Evolutionary conservation across 2,113 vertebrate species (phyloP), one percentile per base, ranked within the genome.

Genomic region (Oostethus manadensis): DNA sequence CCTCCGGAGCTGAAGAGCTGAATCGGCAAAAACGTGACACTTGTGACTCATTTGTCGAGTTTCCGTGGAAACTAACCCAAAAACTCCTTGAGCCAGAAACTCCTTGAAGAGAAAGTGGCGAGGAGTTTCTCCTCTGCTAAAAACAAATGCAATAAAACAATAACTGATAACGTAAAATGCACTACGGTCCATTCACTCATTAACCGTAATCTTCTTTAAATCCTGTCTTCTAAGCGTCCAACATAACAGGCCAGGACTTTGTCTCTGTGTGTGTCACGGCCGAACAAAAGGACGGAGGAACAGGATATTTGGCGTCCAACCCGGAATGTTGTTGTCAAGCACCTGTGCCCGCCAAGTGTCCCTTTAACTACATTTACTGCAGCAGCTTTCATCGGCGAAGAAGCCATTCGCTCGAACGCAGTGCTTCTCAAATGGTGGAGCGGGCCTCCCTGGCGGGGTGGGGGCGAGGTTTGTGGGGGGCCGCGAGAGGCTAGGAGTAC

Each of bases 11-110:
- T 68, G 38, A 64, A 69, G 56, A 42, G 46, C 66, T 66, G 64
- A 70, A 61, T 73, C 64, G 63, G 64, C 67, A 4, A 60, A 59
- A 71, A 75, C 68, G 54, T 43, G 51, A 55, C 35, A 55, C 22
- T 46, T 38, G 38, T 85, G 83, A 81, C 74, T 87, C 83, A 84
- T 70, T 64, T 38, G 76, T 87, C 81, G 83, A 79, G 74, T 85
- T 80, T 78, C 78, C 20, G 22, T 77, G 81, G 85, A 71, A 76
- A 85, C 70, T 33, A 21, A 74, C 65, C 63, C 66, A 40, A 70
- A 74, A 78, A 70, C 66, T 73, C n/a, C n/a, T n/a, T n/a, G n/a
- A n/a, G 68, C 35, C 55, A 43, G 29, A 58, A 58, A 58, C 9
- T 22, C 21, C 17, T 38, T 17, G 2, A 40, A 38, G 18, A 26